Evolutionary conservation across 2,113 vertebrate species (phyloP), one percentile per base, ranked within the genome.

Genomic region (Gobius niger): DNA sequence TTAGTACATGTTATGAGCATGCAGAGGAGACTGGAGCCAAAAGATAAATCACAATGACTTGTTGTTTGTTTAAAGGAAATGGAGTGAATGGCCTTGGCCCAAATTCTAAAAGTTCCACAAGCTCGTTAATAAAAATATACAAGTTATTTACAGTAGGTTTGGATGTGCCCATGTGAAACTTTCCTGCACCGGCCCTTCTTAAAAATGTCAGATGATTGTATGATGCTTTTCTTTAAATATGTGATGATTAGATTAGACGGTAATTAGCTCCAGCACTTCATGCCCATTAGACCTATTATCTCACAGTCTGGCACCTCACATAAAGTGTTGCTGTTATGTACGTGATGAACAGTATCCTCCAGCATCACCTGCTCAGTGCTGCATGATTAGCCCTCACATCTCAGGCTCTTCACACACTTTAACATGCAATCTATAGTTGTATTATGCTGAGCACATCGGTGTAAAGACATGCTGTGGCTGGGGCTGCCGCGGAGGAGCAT

Each of bases 341-440:
- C 41, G 56, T 59, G 14, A 40, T 7, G 10, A 42, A 42, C 24
- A 12, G 6, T 49, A 16, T 77, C 65, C 78, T 53, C 47, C 60
- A 46, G 63, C 4, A 4, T 59, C 73, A 69, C 40, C 5, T 69
- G 53, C 24, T 63, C 40, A 44, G 11, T 68, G 46, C 9, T 60
- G 62, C 44, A 49, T 40, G 72, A 75, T 81, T 72, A 52, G 47
- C 60, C 51, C 8, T 62, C 0, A 1, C 57, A 42, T 14, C 47
- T 14, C 16, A 7, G n/a, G 19, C 70, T 16, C 24, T 71, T 77
- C 40, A 53, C 7, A n/a, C 15, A 68, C 40, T 65, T 18, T 44
- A n/a, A 68, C 66, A 52, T 46, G 11, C 3, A 5, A 61, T 71
- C 9, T 49, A 54, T 66, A 57, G 44, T 46, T 47, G 13, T 50